Conservation (phyloP, 2,113 vertebrate species). For the Jacana jacana region DNA sequence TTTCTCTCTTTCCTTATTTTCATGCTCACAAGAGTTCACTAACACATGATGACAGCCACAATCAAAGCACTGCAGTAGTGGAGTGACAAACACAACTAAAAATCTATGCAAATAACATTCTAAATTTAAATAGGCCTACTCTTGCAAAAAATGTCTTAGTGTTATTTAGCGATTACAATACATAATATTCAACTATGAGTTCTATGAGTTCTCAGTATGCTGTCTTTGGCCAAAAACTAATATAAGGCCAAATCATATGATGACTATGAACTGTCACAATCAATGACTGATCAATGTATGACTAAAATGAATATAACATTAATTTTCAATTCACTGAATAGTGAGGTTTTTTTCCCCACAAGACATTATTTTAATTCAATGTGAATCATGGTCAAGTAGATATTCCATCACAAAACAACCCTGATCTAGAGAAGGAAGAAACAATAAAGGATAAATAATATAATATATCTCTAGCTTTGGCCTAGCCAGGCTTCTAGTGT, state of each 20-base stretch:
- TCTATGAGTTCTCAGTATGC: not conserved
- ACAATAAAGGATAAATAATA: not conserved
- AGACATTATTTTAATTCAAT: not conserved
- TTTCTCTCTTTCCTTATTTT: not conserved
- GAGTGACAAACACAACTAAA: not conserved
- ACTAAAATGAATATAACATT: not conserved
- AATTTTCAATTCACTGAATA: not conserved
- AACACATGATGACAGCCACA: not conserved
- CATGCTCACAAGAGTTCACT: not conserved
- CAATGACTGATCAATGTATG: not conserved
- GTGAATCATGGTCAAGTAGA: not conserved
- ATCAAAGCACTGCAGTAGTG: accelerated
- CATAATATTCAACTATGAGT: not conserved
- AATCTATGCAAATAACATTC: not conserved
- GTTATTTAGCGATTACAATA: not conserved
- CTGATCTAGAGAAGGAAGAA: not conserved
- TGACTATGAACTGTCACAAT: not conserved
- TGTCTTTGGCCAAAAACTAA: not conserved
- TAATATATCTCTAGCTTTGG: not conserved
- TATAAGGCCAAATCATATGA: not conserved
- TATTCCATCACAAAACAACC: not conserved
- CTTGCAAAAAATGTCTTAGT: not conserved
- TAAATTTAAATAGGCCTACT: not conserved
- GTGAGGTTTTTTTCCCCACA: not conserved
- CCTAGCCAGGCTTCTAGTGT: not conserved